Conservation (phyloP, 2,888 invertebrate genomes). For the Cyaniris semiargus region DNA sequence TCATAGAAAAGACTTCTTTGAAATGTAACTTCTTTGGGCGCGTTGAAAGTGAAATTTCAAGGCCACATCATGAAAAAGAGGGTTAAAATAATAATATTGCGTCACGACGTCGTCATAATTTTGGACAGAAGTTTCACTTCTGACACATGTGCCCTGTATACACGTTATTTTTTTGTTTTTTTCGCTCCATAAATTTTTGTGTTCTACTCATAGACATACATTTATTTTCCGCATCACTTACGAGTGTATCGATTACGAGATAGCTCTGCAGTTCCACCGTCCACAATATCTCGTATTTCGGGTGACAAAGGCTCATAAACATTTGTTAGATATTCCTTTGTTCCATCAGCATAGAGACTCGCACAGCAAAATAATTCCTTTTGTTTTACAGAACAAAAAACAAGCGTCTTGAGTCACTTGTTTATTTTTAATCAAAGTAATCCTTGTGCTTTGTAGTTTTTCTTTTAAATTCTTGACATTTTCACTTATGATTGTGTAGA, state of each 20-base stretch:
- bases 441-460: not conserved
- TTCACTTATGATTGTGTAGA: not conserved
- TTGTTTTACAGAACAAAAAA: conserved; percentile 25
- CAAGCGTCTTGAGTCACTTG: conserved; percentile 16
- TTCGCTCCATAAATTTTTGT: no score
- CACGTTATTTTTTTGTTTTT: no score
- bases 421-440: conserved; percentile 29
- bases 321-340: conserved; percentile 46
- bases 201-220: not conserved
- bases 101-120: no score
- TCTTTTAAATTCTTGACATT: not conserved
- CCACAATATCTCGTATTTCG: conserved; percentile 40
- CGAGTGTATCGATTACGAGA: conserved; percentile 1
- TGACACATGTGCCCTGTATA: no score
- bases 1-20: no score
- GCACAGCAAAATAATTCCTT: conserved; percentile 26
- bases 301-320: conserved; percentile 44
- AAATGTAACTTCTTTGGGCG: no score
- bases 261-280: conserved; percentile 34
- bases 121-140: no score
- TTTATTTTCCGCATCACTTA: not conserved
- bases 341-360: conserved; percentile 39
- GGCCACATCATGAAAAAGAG: no score
- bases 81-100: no score
- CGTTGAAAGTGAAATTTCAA: no score